A percentile compares a stretch with the other conserved stretches of the same genome.
phyloP scores from a whole-genome alignment of 2,888 invertebrate genomes.

The Caenorhabditis wallacei region DNA sequence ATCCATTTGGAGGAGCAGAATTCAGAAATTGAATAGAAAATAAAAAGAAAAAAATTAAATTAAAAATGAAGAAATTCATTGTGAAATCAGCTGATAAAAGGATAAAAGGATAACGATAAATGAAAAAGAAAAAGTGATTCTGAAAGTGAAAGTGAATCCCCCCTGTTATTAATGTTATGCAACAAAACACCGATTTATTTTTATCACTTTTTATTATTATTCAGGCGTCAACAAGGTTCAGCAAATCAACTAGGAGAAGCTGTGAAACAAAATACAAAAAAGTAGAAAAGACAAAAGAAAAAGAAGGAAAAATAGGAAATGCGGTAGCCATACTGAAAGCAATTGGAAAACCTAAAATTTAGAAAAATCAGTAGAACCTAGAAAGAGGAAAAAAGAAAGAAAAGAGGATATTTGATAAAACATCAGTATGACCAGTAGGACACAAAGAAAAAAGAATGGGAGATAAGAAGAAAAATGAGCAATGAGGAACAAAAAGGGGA shows the following conservation, averaged over 20 bases:
- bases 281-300: slow-evolving; percentile 12
- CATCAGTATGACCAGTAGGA: slow-evolving; percentile 41
- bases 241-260: not conserved
- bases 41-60: not conserved
- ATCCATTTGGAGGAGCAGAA: slow-evolving; percentile 47
- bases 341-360: slow-evolving; percentile 46
- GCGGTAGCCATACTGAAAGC: slow-evolving; percentile 32
- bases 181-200: not conserved
- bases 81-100: slow-evolving; percentile 28
- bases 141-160: slow-evolving; percentile 33
- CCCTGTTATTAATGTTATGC: not conserved
- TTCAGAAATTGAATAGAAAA: not conserved
- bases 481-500: slow-evolving; percentile 3
- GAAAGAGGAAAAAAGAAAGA: slow-evolving; percentile 25
- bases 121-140: slow-evolving; percentile 1
- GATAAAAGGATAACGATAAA: slow-evolving; percentile 3
- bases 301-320: slow-evolving; percentile 35
- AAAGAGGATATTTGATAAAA: slow-evolving; percentile 38
- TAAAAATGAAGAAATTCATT: not conserved
- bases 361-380: slow-evolving; percentile 25
- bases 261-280: slow-evolving; percentile 8
- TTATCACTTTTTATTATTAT: slow-evolving; percentile 24
- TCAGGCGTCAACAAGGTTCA: slow-evolving; percentile 32
- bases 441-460: slow-evolving; percentile 14
- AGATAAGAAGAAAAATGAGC: slow-evolving; percentile 13